Evolutionary conservation across 2,797 vertebrate species (phyloP).

Genomic region (Denticeps clupeoides): DNA sequence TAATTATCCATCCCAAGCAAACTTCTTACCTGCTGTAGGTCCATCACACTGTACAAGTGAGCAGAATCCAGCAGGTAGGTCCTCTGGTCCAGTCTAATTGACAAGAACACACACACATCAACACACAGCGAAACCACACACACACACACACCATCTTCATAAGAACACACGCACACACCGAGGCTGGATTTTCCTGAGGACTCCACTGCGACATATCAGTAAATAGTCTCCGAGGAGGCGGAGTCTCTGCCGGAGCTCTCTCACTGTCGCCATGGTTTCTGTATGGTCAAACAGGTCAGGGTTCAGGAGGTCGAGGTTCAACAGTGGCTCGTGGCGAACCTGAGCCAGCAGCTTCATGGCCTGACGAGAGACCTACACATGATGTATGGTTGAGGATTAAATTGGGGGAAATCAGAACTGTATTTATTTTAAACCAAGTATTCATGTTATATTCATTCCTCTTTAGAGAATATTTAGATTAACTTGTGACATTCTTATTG

Average conservation of each 20-base stretch:
- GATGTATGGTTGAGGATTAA: no score
- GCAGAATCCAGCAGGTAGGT: conserved; percentile 80
- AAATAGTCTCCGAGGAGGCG: conserved; percentile 85
- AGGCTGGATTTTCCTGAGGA: conserved; percentile 61
- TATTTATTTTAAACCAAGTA: no score
- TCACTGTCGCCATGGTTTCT: conserved; percentile 63
- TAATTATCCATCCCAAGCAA: no score
- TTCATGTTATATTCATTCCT: no score
- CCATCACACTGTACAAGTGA: conserved; percentile 78
- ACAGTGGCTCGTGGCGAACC: conserved; percentile 73
- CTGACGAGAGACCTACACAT: conserved; percentile 78
- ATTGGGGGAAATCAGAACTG: no score
- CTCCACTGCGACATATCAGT: conserved; percentile 76
- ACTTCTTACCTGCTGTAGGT: conserved; percentile 70
- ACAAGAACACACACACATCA: background rate
- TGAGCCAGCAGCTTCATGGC: conserved; percentile 69
- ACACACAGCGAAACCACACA: background rate
- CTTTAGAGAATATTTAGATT: no score
- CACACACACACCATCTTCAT: background rate
- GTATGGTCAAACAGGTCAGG: conserved; percentile 68
- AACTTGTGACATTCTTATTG: no score
- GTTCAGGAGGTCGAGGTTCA: conserved; percentile 77
- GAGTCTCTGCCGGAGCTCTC: conserved; percentile 65
- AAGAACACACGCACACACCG: conserved; percentile 33
- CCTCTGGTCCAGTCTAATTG: conserved; percentile 68